These are phyloP conservation scores for Pseudochromis fuscus DNA, from an alignment of 2,797 vertebrate species.

Conservation along the genomic window DNA sequence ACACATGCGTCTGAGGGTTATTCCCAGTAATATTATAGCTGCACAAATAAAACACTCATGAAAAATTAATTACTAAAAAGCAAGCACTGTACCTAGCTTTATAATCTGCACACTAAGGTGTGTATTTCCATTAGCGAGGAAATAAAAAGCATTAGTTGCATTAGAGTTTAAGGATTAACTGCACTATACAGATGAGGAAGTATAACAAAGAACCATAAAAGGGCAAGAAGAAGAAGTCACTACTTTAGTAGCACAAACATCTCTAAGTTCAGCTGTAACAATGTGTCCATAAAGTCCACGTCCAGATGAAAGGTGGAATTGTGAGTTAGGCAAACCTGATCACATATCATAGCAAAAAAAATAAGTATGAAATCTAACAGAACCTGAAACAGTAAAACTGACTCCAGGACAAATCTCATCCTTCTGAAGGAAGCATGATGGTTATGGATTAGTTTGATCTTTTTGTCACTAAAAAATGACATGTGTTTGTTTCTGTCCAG, in stretches of 20 bases:
- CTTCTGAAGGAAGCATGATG: neutral
- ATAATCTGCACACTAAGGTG: neutral
- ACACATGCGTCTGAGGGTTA: constrained; percentile 8
- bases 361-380: no score
- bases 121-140: neutral
- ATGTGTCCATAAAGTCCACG: neutral
- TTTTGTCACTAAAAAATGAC: no score
- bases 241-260: neutral
- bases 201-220: no score
- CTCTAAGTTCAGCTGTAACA: neutral
- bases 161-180: no score
- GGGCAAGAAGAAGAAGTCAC: neutral
- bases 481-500: neutral
- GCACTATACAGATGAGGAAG: no score
- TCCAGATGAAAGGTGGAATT: neutral
- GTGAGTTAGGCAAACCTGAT: neutral
- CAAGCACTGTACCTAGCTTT: neutral
- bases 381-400: neutral
- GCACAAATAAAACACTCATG: neutral
- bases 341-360: no score
- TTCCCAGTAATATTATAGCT: neutral
- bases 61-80: neutral
- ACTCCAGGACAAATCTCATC: neutral
- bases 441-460: neutral
- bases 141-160: no score